Base-by-base conservation (phyloP, 2,113 vertebrate species). In the Jacana jacana region DNA sequence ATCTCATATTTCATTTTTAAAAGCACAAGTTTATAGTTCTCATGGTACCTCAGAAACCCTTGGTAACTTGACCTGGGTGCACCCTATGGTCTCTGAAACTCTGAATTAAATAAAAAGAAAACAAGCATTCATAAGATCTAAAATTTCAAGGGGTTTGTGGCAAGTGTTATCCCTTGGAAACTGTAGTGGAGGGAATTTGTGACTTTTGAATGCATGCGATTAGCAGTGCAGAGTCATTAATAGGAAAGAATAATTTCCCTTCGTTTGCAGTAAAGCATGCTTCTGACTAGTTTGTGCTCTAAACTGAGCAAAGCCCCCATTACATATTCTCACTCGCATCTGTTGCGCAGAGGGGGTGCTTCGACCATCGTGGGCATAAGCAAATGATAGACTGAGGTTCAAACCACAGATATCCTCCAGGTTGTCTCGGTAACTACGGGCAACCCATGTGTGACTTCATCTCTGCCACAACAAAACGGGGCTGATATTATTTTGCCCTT, bases 101-200 rank as follows among this genome's bases (percentile, higher is more conserved):
- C 54, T n/a, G 58, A 92, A 28, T 73, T 81, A 79, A 88, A 80
- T 72, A 88, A 76, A 57, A 91, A 55, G 69, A 93, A 89, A 89
- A n/a, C 23, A 52, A 86, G 5, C 39, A 80, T 86, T 90, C 55
- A 20, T 31, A 40, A 81, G 66, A 40, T 23, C 68, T 57, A 77
- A 92, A 75, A 76, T 22, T 8, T 76, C 8, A 60, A 12, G 2
- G 1, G 2, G 5, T 57, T 61, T 49, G 70, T 35, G 3, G 42
- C 11, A 6, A 77, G 12, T 35, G 13, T 46, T 70, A 48, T 66
- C 80, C 46, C 54, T 90, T 58, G 37, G 63, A 49, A 75, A 46
- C n/a, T 28, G 9, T 37, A 42, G 31, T 18, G 49, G 70, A 87
- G 57, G 66, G 30, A 94, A 89, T 80, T 80, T 76, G 58, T 57